A percentile compares a stretch with the other conserved stretches of the same genome.
Conservation (phyloP, 2,113 vertebrate species). For the Plectropomus leopardus region DNA sequence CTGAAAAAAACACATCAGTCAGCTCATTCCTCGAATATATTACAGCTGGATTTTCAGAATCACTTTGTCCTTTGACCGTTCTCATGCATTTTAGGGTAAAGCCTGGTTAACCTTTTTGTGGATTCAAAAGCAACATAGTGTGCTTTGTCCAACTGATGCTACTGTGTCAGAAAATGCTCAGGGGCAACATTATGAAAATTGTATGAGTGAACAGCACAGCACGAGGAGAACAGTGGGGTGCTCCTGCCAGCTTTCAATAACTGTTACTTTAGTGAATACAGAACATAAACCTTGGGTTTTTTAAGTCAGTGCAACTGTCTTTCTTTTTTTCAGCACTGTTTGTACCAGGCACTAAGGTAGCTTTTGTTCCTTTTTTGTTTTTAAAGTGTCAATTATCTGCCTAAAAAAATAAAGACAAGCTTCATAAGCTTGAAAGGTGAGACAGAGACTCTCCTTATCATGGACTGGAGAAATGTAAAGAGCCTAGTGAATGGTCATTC, state of each 20-base stretch:
- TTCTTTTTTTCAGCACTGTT: neutral
- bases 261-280: neutral
- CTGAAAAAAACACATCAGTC: too few species aligned
- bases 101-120: neutral
- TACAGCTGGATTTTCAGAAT: too few species aligned
- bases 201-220: neutral
- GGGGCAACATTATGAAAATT: conserved; percentile 29
- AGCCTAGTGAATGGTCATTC: neutral
- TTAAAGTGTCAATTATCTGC: too few species aligned
- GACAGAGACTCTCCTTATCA: neutral
- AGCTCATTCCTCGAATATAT: too few species aligned
- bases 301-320: neutral
- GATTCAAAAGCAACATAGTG: neutral
- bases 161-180: conserved; percentile 3
- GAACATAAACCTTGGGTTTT: neutral
- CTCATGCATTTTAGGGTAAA: neutral
- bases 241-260: neutral
- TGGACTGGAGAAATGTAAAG: too few species aligned
- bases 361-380: too few species aligned
- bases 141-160: conserved; percentile 7
- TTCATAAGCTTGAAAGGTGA: neutral
- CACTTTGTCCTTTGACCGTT: neutral
- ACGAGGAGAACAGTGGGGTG: neutral
- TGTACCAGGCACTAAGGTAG: too few species aligned
- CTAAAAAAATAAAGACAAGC: too few species aligned